These are phyloP conservation scores for Pantherophis alleghaniensis DNA, from an alignment of 2,797 vertebrate genomes.

Conservation along the genomic window DNA sequence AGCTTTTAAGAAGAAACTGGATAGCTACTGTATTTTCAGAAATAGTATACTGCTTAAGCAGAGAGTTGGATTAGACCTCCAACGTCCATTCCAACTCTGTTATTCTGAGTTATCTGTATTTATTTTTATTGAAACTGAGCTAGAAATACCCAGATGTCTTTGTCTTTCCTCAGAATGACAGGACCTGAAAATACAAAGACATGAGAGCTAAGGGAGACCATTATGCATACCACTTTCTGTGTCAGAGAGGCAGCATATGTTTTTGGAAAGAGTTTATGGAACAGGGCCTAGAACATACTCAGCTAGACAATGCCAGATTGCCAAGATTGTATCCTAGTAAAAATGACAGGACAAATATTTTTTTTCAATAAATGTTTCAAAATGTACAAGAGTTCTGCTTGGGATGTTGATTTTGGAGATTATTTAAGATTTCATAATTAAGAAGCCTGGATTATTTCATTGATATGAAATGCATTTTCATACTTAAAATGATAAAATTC, in stretches of 20 bases:
- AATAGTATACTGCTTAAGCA: not conserved
- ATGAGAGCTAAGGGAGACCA: not conserved
- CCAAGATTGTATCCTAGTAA: not conserved
- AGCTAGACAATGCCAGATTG: not conserved
- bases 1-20: not conserved
- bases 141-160: not conserved
- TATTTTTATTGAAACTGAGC: not conserved
- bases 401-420: not conserved
- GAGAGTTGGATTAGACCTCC: not conserved
- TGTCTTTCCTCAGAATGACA: not conserved
- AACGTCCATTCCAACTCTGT: not conserved
- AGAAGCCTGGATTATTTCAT: not conserved
- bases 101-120: not conserved
- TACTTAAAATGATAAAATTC: not conserved
- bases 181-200: not conserved
- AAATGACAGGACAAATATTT: not conserved
- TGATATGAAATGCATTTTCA: not conserved
- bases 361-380: constrained; percentile 9
- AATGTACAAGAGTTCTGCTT: not conserved
- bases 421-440: not conserved
- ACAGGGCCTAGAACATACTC: constrained; percentile 12
- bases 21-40: not conserved
- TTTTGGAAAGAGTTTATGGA: constrained; percentile 14
- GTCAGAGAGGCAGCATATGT: not conserved
- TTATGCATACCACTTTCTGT: not conserved